A percentile compares a stretch with the other conserved stretches of the same genome.
Evolutionary conservation across 1,140 invertebrate species (phyloP).

Genomic region (Wasmannia auropunctata): DNA sequence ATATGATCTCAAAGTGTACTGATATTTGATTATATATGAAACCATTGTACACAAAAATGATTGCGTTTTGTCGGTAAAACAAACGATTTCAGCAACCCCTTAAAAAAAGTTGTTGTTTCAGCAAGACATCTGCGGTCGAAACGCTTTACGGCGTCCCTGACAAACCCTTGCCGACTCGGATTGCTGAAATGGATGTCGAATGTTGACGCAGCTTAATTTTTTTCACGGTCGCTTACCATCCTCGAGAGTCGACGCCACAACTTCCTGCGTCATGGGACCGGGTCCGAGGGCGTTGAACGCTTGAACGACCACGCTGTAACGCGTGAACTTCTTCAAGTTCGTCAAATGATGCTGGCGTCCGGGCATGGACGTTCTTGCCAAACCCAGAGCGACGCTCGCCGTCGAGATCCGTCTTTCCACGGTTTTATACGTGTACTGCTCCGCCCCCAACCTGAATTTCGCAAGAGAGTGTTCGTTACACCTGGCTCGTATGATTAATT

Average conservation of each 20-base stretch:
- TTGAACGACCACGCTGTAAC: constrained; percentile 96
- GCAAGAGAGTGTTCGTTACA: constrained; percentile 24
- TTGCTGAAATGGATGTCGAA: neutral
- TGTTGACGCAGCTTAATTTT: neutral
- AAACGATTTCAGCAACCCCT: no score
- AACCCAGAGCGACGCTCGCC: constrained; percentile 81
- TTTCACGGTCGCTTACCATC: constrained; percentile 89
- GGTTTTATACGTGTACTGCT: constrained; percentile 82
- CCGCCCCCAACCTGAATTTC: constrained; percentile 76
- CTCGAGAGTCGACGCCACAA: constrained; percentile 93
- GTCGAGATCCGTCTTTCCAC: constrained; percentile 83
- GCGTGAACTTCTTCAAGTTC: constrained; percentile 92
- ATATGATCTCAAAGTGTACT: no score
- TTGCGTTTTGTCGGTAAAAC: no score
- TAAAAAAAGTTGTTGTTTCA: no score
- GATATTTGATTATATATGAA: no score
- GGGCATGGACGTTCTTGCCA: constrained; percentile 82
- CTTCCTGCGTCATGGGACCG: constrained; percentile 94
- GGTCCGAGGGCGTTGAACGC: constrained; percentile 96
- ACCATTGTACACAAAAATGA: no score
- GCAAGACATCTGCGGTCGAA: neutral
- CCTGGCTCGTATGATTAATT: constrained; percentile 44
- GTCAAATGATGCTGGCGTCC: constrained; percentile 82
- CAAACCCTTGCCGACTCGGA: neutral
- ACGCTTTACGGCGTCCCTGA: neutral